Evolutionary conservation across 2,888 invertebrate species (phyloP), one percentile per base, ranked within the genome.

Genomic region (Melitaea athalia): DNA sequence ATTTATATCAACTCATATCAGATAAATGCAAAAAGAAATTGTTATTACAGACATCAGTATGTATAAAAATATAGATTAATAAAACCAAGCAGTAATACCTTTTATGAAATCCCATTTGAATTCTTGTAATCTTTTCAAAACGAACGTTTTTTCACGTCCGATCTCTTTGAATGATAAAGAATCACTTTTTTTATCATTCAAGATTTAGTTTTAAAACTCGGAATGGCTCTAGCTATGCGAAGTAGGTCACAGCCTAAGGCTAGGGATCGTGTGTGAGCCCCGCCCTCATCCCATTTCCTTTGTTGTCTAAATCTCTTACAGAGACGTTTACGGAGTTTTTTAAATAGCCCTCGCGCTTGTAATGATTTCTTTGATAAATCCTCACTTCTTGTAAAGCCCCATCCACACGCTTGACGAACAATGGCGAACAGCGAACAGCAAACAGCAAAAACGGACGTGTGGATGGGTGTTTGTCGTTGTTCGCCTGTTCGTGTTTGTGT

Each of bases 211-310:
- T 52, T 52, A 24, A 52, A 52, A 2, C 24, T 52, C 52, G 11
- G 11, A 52, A 24, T 17, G 17, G 52, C 15, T 50, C 15, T 24
- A 52, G 52, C 24, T 31, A 64, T 64, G 59, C 31, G 63, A 61
- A 68, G 60, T 68, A 68, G 68, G 68, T 68, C 68, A 61, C 31
- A 10, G 66, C 66, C 66, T 66, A 47, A 52, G 59, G 55, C 63
- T 31, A 43, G 59, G 50, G 24, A 24, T 24, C 17, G 52, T 52
- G 52, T 59, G 52, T 57, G 59, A 24, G 64, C 64, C 62, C 62
- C 67, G 57, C 67, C 66, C 66, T 67, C 47, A 14, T 24, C 55
- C 38, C 49, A 17, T 52, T 52, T 52, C 59, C 59, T 64, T 60
- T 68, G 67, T 68, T 61, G 53, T 61, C 53, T 47, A 53, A 61